Percentiles rank a stretch among this genome's conserved stretches.
These are phyloP conservation scores for Hippasteria phrygiana DNA, from an alignment of 53 echinoderm and acorn worm genomes.

Conservation along the genomic window DNA sequence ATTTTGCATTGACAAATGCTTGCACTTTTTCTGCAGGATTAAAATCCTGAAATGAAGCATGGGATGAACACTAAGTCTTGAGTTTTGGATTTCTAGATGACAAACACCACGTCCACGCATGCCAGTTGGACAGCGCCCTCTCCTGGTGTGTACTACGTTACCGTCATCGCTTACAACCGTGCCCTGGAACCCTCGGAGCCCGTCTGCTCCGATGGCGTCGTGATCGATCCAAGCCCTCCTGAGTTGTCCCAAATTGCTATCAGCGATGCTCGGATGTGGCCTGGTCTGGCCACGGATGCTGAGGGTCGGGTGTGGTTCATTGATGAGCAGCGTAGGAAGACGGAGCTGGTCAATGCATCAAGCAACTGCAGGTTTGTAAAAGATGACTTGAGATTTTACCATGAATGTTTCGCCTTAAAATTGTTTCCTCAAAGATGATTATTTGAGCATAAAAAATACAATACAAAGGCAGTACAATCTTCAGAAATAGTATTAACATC, in stretches of 20 bases:
- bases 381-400: not conserved
- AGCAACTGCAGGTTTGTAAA: constrained; percentile 44
- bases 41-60: not conserved
- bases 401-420: not conserved
- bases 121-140: constrained; percentile 52
- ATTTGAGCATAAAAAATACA: too few relatives aligned
- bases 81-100: not conserved
- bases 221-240: constrained; percentile 39
- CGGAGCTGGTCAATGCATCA: constrained; percentile 19
- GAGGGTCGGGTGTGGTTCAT: constrained; percentile 46
- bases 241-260: not conserved
- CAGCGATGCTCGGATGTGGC: constrained; percentile 4
- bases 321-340: not conserved
- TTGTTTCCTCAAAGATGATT: not conserved
- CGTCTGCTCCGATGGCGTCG: constrained; percentile 60
- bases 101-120: constrained; percentile 43
- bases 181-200: constrained; percentile 43
- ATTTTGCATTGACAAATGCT: too few relatives aligned
- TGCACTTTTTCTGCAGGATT: not conserved
- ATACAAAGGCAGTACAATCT: too few relatives aligned
- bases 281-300: constrained; percentile 44
- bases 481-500: too few relatives aligned
- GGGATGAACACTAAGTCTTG: not conserved
- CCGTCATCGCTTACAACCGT: constrained; percentile 60
- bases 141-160: constrained; percentile 39